Evolutionary conservation across 2,113 vertebrate species (phyloP).

Genomic region (Syrmaticus mikado): DNA sequence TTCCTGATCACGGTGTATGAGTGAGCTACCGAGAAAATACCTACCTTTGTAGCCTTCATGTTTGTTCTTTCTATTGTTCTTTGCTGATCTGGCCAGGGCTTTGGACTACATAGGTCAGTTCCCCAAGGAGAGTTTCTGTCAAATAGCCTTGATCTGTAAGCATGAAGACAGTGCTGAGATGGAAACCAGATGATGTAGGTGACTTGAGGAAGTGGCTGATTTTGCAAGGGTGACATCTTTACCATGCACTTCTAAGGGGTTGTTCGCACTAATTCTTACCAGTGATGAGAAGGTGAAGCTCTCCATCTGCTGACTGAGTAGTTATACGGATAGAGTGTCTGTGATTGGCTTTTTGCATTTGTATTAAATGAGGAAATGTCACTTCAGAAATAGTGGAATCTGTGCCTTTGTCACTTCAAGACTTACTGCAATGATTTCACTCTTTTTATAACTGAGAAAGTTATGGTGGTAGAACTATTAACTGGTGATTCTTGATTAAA

Average conservation of each 20-base stretch:
- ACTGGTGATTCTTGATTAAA: neutral
- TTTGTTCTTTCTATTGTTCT: neutral
- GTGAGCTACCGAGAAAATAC: neutral
- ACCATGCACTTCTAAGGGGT: accelerated
- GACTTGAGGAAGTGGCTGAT: neutral
- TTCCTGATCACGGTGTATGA: neutral
- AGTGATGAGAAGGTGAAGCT: accelerated
- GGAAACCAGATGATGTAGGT: accelerated
- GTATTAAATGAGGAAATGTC: neutral
- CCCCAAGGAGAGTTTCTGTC: neutral
- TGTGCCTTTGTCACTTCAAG: neutral
- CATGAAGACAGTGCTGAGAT: neutral
- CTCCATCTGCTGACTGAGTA: neutral
- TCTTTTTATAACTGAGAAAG: neutral
- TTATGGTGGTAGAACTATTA: neutral
- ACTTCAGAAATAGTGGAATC: neutral
- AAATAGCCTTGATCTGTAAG: neutral
- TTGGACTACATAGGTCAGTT: neutral
- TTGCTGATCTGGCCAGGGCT: neutral
- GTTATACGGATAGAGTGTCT: neutral
- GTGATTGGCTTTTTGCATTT: neutral
- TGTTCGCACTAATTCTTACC: neutral
- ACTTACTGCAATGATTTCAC: neutral
- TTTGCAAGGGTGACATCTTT: neutral
- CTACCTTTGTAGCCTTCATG: neutral